Base-by-base conservation (phyloP, 2,113 vertebrate genomes). In the Hepsetus odoe region DNA sequence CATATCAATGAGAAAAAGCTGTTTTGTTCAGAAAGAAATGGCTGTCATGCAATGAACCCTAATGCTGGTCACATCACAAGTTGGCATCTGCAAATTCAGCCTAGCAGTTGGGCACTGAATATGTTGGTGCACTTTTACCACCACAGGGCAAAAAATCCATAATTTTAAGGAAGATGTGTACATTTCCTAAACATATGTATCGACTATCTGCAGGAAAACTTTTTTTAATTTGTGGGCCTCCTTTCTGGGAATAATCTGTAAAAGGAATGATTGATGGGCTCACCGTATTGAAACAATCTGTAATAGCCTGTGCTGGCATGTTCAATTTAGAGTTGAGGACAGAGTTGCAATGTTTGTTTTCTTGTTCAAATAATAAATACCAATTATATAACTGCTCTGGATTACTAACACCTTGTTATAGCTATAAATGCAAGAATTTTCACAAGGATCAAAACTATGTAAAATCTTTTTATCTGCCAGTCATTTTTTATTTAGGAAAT, bases 1-100 rank as follows among this genome's bases (percentile, higher is more conserved):
- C 22, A 33, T 59, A 72, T 56, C 59, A 78, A 32, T 33, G 12
- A 59, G 11, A 86, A 74, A 24, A 84, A 79, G 76, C 72, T 69
- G 42, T 40, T 68, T 75, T 51, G 24, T 24, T 22, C 72, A 53
- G 58, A 40, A 42, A 70, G 69, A 59, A 77, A 49, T 42, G 55
- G 58, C 51, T 79, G 62, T 53, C 44, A 69, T 61, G 18, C 26
- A 42, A 49, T 24, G 10, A 70, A 73, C 33, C 33, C 55, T 55
- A 22, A 53, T 24, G 26, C 49, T 72, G 66, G 44, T 62, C 42
- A 26, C 22, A n/a, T 67, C 9, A 74, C 38, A 74, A 53, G 33
- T 72, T 53, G 69, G 26, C 44, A 76, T 65, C 67, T 66, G 58
- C 24, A 69, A 24, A 58, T 76, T 72, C 32, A 35, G 30, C 26